Evolutionary conservation across 2,113 vertebrate genomes (phyloP).

Genomic region (Lontra canadensis): DNA sequence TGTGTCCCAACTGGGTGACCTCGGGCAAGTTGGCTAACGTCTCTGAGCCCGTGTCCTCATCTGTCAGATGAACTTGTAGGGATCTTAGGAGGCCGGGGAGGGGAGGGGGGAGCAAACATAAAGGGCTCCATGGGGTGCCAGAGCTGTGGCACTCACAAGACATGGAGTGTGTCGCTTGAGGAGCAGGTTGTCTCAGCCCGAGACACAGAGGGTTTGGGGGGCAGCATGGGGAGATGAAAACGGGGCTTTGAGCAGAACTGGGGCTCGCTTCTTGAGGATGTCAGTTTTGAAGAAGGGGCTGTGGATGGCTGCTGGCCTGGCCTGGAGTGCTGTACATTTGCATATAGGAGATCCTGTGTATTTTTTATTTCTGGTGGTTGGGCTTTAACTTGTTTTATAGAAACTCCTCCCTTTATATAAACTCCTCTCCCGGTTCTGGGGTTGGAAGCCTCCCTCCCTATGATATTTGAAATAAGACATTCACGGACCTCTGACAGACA

Average conservation of each 20-base stretch:
- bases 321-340: too few species aligned
- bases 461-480: background rate
- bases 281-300: background rate
- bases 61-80: background rate
- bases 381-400: background rate
- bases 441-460: background rate
- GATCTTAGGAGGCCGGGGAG: background rate
- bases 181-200: background rate
- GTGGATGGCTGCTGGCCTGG: too few species aligned
- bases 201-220: background rate
- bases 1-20: too few species aligned
- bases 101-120: background rate
- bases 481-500: background rate
- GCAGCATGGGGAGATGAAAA: background rate
- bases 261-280: background rate
- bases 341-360: rapidly evolving
- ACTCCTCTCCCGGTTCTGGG: background rate
- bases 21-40: background rate
- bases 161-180: rapidly evolving
- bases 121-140: rapidly evolving
- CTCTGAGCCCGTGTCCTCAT: background rate
- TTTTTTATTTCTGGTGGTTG: background rate
- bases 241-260: background rate
- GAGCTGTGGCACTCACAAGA: rapidly evolving
- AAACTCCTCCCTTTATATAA: too few species aligned